Evolutionary conservation across 2,113 vertebrate genomes (phyloP), one percentile per base, ranked within the genome.

Genomic region (Catagonus wagneri): DNA sequence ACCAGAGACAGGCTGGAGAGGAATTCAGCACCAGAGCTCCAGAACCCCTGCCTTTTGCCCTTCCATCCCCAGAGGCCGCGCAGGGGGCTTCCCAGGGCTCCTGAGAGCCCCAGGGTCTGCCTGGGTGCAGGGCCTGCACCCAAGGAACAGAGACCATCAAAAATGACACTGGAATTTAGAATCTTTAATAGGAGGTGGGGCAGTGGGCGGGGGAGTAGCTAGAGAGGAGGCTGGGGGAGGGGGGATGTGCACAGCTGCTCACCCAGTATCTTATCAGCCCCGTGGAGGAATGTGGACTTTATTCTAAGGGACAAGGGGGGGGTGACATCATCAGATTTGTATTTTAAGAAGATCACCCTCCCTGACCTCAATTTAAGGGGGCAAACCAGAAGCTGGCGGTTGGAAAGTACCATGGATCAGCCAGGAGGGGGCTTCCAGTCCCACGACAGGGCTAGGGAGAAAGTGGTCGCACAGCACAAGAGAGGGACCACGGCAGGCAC

Each of bases 331-430:
- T 19, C 23, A 16, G 66, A 76, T 94, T 32, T 94, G 93, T 91
- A 95, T 96, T 96, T 98, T 89, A 86, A 84, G 87, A 65, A 79
- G 60, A 65, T 85, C 56, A 39, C 91, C 58, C 71, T 92, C 68
- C 56, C 81, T 36, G 75, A 96, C 80, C 94, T 97, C 78, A 9
- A n/a, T 19, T 14, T 68, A 83, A 92, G n/a, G 34, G 60, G 79
- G 13, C 4, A 50, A 50, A 11, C 11, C 3, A 78, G 68, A 80
- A 88, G 39, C 9, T 29, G 58, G 66, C 34, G 56, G 50, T 1
- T 83, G 50, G 60, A 76, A 92, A 95, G 61, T 34, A 19, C 66
- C 74, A 7, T 2, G 6, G 72, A 34, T 25, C 56, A 39, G 61
- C 17, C 6, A 32, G n/a, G n/a, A 85, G 39, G 25, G 58, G 3